Evolutionary conservation across 2,113 vertebrate species (phyloP).

Genomic region (Cynoglossus semilaevis): DNA sequence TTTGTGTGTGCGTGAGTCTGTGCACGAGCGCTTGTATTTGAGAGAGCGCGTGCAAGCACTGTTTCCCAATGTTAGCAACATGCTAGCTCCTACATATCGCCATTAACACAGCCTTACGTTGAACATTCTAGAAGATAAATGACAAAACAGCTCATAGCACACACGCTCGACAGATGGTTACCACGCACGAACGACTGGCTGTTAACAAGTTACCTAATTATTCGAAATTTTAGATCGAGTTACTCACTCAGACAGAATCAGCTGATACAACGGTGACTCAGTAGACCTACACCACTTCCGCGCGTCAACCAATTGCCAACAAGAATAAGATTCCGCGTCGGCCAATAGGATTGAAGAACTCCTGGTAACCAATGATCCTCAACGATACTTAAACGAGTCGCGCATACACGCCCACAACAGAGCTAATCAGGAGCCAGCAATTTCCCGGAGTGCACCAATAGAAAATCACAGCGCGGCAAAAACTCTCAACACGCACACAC

Average conservation of each 20-base stretch:
- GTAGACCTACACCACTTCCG: slow-evolving; percentile 79
- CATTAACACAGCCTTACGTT: slow-evolving; percentile 11
- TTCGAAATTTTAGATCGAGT: slow-evolving; percentile 63
- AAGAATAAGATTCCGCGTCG: fast-evolving
- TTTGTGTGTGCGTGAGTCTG: slow-evolving; percentile 8
- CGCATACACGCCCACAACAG: slow-evolving; percentile 70
- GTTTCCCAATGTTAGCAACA: slow-evolving; percentile 52
- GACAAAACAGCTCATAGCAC: slow-evolving; percentile 4
- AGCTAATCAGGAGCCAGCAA: slow-evolving; percentile 61
- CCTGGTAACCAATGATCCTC: slow-evolving; percentile 48
- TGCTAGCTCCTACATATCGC: slow-evolving; percentile 60
- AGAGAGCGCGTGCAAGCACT: slow-evolving; percentile 4
- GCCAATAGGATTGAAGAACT: slow-evolving; percentile 40
- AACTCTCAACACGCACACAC: slow-evolving; percentile 34
- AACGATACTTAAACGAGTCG: slow-evolving; percentile 19
- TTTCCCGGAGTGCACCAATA: slow-evolving; percentile 64
- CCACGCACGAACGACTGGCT: slow-evolving; percentile 12
- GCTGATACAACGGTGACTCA: slow-evolving; percentile 85
- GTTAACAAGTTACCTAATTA: slow-evolving; percentile 38
- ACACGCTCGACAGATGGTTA: slow-evolving; percentile 3
- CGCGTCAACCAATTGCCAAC: slow-evolving; percentile 65
- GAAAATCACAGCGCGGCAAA: slow-evolving; percentile 85
- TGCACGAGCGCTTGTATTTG: slow-evolving; percentile 14
- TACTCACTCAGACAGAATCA: slow-evolving; percentile 84
- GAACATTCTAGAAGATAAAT: slow-evolving; percentile 19